These are phyloP conservation scores for Botia kubotai DNA, from an alignment of 2,797 vertebrate genomes.

Conservation along the genomic window DNA sequence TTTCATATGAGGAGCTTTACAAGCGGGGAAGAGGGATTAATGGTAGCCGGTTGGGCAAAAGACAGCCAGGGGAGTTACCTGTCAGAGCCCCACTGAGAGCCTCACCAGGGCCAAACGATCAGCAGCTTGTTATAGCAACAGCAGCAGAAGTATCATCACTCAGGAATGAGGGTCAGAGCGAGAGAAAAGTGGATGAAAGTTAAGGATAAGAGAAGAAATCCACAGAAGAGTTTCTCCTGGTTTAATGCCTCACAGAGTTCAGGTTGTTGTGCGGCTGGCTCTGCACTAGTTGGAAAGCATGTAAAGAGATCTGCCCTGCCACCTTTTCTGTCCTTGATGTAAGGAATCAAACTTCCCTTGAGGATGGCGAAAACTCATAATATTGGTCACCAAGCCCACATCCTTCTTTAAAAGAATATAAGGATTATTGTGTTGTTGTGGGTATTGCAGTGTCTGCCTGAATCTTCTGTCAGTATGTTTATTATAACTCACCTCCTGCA, in stretches of 20 bases:
- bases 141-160: slow-evolving; percentile 26
- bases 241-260: slow-evolving; percentile 38
- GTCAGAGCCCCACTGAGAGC: slow-evolving; percentile 56
- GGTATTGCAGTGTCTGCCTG: slow-evolving; percentile 7
- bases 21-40: slow-evolving; percentile 57
- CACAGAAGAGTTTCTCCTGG: slow-evolving; percentile 26
- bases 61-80: slow-evolving; percentile 67
- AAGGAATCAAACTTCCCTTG: neutral
- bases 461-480: neutral
- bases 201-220: slow-evolving; percentile 18
- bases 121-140: slow-evolving; percentile 37
- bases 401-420: neutral
- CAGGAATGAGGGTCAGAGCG: slow-evolving; percentile 22
- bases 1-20: slow-evolving; percentile 62
- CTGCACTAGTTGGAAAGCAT: slow-evolving; percentile 16
- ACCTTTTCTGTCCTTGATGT: slow-evolving; percentile 14
- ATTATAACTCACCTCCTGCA: neutral
- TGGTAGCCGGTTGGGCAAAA: slow-evolving; percentile 50
- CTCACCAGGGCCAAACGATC: slow-evolving; percentile 5
- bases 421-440: neutral
- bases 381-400: neutral
- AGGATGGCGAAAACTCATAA: neutral
- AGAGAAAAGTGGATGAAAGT: slow-evolving; percentile 8
- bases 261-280: neutral
- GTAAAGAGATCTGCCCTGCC: slow-evolving; percentile 20